Evolutionary conservation across 2,113 vertebrate species (phyloP), one percentile per base, ranked within the genome.

Genomic region (Picathartes gymnocephalus): DNA sequence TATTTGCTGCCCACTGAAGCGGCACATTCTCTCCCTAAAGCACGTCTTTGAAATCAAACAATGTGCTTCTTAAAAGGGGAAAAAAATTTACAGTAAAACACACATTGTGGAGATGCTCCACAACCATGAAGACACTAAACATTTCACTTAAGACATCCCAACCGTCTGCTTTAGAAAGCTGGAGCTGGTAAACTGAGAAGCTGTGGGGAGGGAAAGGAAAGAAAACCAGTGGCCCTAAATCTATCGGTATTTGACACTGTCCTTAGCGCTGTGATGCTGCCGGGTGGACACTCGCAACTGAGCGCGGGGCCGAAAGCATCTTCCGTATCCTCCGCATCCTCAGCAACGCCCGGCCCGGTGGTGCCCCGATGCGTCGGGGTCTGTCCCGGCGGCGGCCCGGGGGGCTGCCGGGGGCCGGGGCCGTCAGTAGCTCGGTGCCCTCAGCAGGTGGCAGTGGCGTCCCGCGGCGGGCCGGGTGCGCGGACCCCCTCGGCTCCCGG

Each of bases 391-490:
- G 68, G 13, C 9, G 21, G 45, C 24, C 44, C 20, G 37, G 33
- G 81, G 62, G 69, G 9, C 53, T 42, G 4, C 62, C 54, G 27
- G 48, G 61, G 84, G 8, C 51, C n/a, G 7, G 40, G 7, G 0
- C 73, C 17, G 72, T 94, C 96, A 97, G 81, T 97, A 84, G 12
- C 97, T n/a, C 27, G 53, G 81, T 96, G 80, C 77, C 74, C 89
- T 95, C 97, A 97, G 94, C 93, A 97, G 98, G 96, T 97, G 96
- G 97, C 97, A 97, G 97, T 95, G 97, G 81, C 68, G 95, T 86
- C 96, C 95, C 69, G 83, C 33, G 77, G 64, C 93, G 81, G 70
- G 48, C 11, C 40, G 91, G 82, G 68, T 56, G 58, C 39, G 3
- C 13, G 57, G 66, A 48, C 37, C 58, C 58, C 68, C 66, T 73